Evolutionary conservation across 2,797 vertebrate genomes (phyloP), one percentile per base, ranked within the genome.

Genomic region (Bucorvus abyssinicus): DNA sequence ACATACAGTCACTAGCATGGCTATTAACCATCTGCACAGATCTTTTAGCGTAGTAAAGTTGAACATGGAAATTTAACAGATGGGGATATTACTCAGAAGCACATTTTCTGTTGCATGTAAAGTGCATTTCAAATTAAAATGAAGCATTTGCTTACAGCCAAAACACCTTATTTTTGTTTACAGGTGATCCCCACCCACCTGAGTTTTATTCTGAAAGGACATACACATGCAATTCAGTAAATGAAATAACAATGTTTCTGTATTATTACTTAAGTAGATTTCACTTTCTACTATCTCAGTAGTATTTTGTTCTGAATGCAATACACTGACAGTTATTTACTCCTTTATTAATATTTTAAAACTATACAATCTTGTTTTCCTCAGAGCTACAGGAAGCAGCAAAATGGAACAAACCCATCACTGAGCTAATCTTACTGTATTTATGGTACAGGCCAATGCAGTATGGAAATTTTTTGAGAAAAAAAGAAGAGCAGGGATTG

Each of bases 11-110:
- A 45, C 63, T 65, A 50, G 75, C 60, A 38, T 0, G 0, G 81
- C 92, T 87, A 74, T 88, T 89, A 81, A 93, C 94, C 94, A 92
- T 90, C 96, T 96, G 91, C 14, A 24, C 78, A 45, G 69, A 71
- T 45, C 63, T 80, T 77, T 49, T 12, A 49, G 50, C 38, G 49
- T 40, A 61, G 34, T 61, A 56, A 70, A 92, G 36, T 26, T 84
- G 94, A 83, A 94, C 91, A 53, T 13, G 71, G 94, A 67, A 40
- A 80, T 91, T 65, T 84, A 75, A 64, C 65, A 91, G 89, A 93
- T 22, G 40, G 38, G 36, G 63, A 45, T 86, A 57, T 87, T 93
- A 92, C 67, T 83, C 52, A 64, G 79, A 68, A 92, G 47, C 8
- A 17, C 7, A 1, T 74, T 96, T 95, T 84, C 82, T 81, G 78